Base-by-base conservation (phyloP, 92 coral and sea anemone genomes). In the Umimayanthus kanabou region DNA sequence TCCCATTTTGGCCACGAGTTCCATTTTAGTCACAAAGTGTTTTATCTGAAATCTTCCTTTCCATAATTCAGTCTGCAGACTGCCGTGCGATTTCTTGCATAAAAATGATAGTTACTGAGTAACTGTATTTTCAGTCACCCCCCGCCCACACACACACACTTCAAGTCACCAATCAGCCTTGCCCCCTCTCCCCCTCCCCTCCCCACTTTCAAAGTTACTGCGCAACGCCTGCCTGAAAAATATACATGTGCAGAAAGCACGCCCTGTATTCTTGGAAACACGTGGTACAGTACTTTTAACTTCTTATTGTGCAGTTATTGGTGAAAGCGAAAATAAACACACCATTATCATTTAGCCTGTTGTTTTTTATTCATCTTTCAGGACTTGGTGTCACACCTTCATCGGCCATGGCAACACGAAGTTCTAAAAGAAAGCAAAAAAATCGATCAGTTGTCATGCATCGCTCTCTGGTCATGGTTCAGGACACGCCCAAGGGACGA, bases 401-500 rank as follows among this genome's bases (percentile, higher is more conserved):
- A 18, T 47, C 87, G 45, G 43, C 87, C 79, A 45, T 45, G 55
- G 28, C 79, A 40, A 42, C 64, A 71, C 47, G 65, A 70, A 42
- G 69, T 83, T 83, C 69, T 14, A 16, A 67, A 16, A 83, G 33
- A 70, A 70, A 53, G 77, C 87, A 83, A 29, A 75, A 47, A 45
- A 83, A 83, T 18, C 87, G 87, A 20, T 83, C 87, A 26, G 87
- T 83, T 26, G 87, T 83, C 28, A 37, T 83, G 26, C 87, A 47
- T 43, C 87, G 79, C 15, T 83, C 87, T 16, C 18, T 83, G 43
- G 77, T 83, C 16, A 69, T 83, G 87, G 78, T 83, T 8, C 87
- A 83, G 45, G 87, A 83, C 40, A 83, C 87, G 5, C 87, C 87
- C 16, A 83, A 73, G 47, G 87, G 87, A 28, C 87, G 87, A 28